Evolutionary conservation across 1,140 invertebrate genomes (phyloP).

Genomic region (Drosophila paulistorum): DNA sequence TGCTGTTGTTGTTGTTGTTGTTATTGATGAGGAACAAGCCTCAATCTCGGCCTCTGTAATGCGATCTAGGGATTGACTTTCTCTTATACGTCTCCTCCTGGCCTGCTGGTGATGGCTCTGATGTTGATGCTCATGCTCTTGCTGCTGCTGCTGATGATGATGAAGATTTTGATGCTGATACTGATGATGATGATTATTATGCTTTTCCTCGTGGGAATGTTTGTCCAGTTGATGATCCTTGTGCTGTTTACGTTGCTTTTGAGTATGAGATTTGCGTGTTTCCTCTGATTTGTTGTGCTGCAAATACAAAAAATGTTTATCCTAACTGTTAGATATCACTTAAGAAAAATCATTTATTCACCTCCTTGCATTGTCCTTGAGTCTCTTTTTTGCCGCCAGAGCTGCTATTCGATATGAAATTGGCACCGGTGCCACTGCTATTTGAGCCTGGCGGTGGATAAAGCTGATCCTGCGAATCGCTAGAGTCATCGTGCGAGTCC

Average conservation of each 20-base stretch:
- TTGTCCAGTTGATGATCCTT: slow-evolving; percentile 65
- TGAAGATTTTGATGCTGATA: background rate
- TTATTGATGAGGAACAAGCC: slow-evolving; percentile 31
- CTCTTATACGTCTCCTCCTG: slow-evolving; percentile 85
- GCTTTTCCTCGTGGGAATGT: slow-evolving; percentile 68
- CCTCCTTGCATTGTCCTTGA: slow-evolving; percentile 71
- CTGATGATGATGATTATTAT: slow-evolving; percentile 20
- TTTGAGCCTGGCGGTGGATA: slow-evolving; percentile 81
- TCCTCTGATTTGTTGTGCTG: slow-evolving; percentile 78
- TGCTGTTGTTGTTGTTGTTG: too few relatives aligned
- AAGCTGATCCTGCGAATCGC: slow-evolving; percentile 88
- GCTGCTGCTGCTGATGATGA: slow-evolving; percentile 1
- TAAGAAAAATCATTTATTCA: background rate
- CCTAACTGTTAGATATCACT: background rate
- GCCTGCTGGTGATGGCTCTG: slow-evolving; percentile 62
- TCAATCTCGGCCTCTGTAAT: slow-evolving; percentile 87
- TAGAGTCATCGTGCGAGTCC: slow-evolving; percentile 91
- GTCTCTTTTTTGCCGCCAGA: slow-evolving; percentile 71
- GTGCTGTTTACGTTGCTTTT: slow-evolving; percentile 68
- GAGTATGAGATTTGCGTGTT: slow-evolving; percentile 71
- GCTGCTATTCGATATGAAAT: slow-evolving; percentile 68
- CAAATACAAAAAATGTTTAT: background rate
- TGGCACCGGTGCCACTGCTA: slow-evolving; percentile 42
- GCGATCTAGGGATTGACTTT: slow-evolving; percentile 91
- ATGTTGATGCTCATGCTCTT: slow-evolving; percentile 20